Evolutionary conservation across 1,140 invertebrate species (phyloP), one percentile per base, ranked within the genome.

Genomic region (Chelonus insularis): DNA sequence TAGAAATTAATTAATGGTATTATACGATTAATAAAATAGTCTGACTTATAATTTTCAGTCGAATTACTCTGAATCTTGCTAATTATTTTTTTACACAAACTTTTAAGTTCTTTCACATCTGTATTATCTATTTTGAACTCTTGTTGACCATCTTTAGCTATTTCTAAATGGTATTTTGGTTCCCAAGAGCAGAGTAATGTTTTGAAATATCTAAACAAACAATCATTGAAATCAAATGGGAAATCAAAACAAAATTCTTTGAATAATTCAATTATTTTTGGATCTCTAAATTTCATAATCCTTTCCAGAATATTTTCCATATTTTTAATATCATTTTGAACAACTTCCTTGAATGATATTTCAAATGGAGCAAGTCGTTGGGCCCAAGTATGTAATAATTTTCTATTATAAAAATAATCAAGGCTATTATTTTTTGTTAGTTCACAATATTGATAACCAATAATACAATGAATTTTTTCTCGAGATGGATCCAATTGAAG

Each of bases 1-100:
- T 83, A 83, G 63, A 73, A 76, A 64, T 79, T 81, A 1, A 82
- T 68, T 73, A 77, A 50, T 4, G 65, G 25, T 8, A 60, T 67
- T 47, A 72, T 23, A 41, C 25, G 29, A n/a, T 12, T 43, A 0
- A n/a, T n/a, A n/a, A 78, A 43, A 50, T 55, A 51, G 12, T 58
- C 52, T 25, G 25, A 29, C 70, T 68, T n/a, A 79, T 59, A 14
- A 64, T 48, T 29, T 18, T 47, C 65, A 72, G 75, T 23, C 78
- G 68, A n/a, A 48, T 4, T 7, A 79, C 72, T 63, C 72, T 60
- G 3, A 57, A 43, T 43, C 16, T 43, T 43, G 8, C 5, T 43
- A 5, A 43, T 43, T 4, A 79, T 51, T 6, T 55, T 18, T 59
- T 70, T 68, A 43, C 77, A 81, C 23, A 69, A 71, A 11, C 58